Conservation (phyloP, 2,797 vertebrate genomes). For the Paramormyrops hopkinsi region DNA sequence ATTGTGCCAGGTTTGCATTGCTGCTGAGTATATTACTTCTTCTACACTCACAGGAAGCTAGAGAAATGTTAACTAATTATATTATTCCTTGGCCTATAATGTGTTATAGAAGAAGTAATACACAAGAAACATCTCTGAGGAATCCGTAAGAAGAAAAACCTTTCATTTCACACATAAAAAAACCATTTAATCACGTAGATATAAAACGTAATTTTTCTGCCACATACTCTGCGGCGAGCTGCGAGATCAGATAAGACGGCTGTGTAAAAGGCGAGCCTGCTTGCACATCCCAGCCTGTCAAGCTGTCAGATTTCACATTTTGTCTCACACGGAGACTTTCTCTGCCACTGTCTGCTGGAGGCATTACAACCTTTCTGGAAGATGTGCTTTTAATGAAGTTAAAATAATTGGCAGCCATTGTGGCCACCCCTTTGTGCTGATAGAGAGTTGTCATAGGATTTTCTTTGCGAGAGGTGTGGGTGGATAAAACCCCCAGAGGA, state of each 20-base stretch:
- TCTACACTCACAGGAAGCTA: not conserved
- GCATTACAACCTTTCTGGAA: slow-evolving; percentile 26
- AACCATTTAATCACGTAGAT: not conserved
- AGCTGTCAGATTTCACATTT: slow-evolving; percentile 43
- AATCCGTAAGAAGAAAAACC: not conserved
- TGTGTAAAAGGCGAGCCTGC: not conserved
- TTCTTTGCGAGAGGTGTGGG: slow-evolving; percentile 38
- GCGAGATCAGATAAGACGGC: not conserved
- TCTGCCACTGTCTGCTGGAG: slow-evolving; percentile 37
- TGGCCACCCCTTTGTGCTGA: slow-evolving; percentile 23
- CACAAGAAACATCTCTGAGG: not conserved
- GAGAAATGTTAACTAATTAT: not conserved
- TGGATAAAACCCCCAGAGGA: slow-evolving; percentile 34
- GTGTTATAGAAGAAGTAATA: not conserved
- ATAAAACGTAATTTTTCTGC: not conserved
- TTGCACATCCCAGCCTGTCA: slow-evolving; percentile 29
- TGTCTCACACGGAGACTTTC: slow-evolving; percentile 37
- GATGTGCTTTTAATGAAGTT: slow-evolving; percentile 28
- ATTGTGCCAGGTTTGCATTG: not conserved
- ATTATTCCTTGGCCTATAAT: not conserved
- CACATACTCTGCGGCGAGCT: not conserved
- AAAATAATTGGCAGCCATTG: slow-evolving; percentile 32
- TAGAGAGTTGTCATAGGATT: slow-evolving; percentile 43
- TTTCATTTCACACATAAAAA: not conserved
- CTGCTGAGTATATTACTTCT: not conserved